Conservation (phyloP, 2,888 invertebrate genomes). For the Scaptomyza caliginosa region DNA sequence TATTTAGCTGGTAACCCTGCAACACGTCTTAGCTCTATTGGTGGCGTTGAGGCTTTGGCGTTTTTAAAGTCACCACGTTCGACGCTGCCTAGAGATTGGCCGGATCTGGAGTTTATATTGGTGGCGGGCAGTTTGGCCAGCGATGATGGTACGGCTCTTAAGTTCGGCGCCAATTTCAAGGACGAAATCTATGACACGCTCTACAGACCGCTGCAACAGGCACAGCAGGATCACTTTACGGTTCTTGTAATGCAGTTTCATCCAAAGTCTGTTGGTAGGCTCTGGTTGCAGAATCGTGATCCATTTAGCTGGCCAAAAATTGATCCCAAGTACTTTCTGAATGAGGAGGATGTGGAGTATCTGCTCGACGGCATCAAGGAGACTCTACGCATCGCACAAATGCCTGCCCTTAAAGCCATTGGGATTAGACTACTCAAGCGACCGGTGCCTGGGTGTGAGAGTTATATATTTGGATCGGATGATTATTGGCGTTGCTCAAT, state of each 20-base stretch:
- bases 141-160: conserved; percentile 86
- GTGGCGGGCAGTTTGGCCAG: conserved; percentile 87
- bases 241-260: conserved; percentile 89
- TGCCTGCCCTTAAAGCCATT: conserved; percentile 86
- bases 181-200: conserved; percentile 86
- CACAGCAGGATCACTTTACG: conserved; percentile 85
- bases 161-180: conserved; percentile 86
- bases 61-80: conserved; percentile 86
- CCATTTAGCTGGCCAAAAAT: conserved; percentile 87
- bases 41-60: conserved; percentile 88
- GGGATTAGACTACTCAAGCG: conserved; percentile 86
- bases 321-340: conserved; percentile 86
- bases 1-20: conserved; percentile 76
- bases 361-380: conserved; percentile 87
- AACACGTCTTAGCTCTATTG: conserved; percentile 85
- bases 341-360: conserved; percentile 84
- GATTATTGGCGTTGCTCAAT: conserved; percentile 90
- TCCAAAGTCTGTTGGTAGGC: conserved; percentile 89
- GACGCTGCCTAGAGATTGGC: conserved; percentile 86
- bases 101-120: conserved; percentile 88
- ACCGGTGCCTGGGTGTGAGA: conserved; percentile 85
- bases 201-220: conserved; percentile 85
- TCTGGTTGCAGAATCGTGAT: conserved; percentile 88
- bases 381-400: conserved; percentile 86
- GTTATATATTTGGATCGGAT: conserved; percentile 85